Evolutionary conservation across 2,888 invertebrate genomes (phyloP), one percentile per base, ranked within the genome.

Genomic region (Nebria salina): DNA sequence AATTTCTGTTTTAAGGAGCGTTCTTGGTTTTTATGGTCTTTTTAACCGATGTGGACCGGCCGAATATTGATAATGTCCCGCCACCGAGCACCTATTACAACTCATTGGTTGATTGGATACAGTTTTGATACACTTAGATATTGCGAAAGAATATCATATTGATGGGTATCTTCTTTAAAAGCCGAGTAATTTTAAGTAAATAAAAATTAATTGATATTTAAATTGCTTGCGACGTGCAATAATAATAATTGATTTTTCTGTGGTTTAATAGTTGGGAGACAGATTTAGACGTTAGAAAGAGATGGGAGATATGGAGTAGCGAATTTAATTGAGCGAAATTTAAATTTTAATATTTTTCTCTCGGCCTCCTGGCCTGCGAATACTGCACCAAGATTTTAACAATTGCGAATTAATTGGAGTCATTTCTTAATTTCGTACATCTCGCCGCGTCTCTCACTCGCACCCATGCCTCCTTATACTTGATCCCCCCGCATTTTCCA

Each of bases 351-450:
- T 87, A 88, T 88, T 88, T 88, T 88, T 88, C 87, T 88, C 87
- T 85, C 73, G 6, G 66, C 25, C 26, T 11, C 11, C 25, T n/a
- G 54, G 74, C n/a, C 54, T 34, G 34, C 80, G 41, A 75, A 76
- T 65, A 76, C 76, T 76, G 72, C 73, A 34, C 72, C 8, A 84
- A 84, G 87, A 87, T 87, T 88, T 86, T 84, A 84, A 89, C 88
- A 89, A 89, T 89, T 85, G 88, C 86, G 87, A 88, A 87, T 88
- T 89, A 89, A 89, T 89, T 89, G 88, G 87, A 89, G 88, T 88
- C 88, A 88, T 88, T 89, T 88, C 88, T 86, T 86, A 86, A 86
- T 86, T 86, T 85, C 85, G 84, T 85, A 76, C 65, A 76, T 42
- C 68, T 65, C 75, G n/a, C 70, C 41, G 42, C 81, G 34, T 25